Conservation (phyloP, 2,888 invertebrate species). For the Gerris lacustris region DNA sequence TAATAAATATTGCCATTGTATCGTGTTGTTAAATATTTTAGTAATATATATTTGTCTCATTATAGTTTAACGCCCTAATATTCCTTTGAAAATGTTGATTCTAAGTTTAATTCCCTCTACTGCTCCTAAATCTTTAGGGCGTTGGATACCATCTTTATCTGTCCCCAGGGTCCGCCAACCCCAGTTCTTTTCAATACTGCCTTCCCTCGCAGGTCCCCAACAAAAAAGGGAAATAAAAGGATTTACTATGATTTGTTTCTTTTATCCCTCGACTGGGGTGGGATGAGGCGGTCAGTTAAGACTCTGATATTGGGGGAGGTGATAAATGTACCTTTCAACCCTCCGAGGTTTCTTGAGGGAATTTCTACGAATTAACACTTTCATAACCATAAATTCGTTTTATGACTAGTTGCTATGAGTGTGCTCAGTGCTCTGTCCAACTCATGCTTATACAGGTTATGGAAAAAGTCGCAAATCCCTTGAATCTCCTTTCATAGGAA, state of each 20-base stretch:
- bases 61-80: no score
- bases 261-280: conserved; percentile 4
- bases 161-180: not conserved
- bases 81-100: no score
- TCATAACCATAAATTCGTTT: not conserved
- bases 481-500: no score
- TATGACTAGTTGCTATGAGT: no score
- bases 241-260: conserved; percentile 8
- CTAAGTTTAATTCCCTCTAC: not conserved
- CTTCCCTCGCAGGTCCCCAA: not conserved
- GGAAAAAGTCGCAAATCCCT: no score
- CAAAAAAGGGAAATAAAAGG: conserved; percentile 9
- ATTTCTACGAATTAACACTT: not conserved
- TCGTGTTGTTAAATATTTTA: no score
- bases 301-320: not conserved
- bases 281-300: not conserved
- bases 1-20: no score
- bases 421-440: no score
- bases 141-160: not conserved
- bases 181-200: conserved; percentile 1
- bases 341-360: not conserved
- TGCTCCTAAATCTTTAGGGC: not conserved
- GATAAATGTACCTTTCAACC: not conserved
- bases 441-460: no score
- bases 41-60: no score